phyloP scores from a whole-genome alignment of 1,140 invertebrate species.

The Vollenhovia emeryi region DNA sequence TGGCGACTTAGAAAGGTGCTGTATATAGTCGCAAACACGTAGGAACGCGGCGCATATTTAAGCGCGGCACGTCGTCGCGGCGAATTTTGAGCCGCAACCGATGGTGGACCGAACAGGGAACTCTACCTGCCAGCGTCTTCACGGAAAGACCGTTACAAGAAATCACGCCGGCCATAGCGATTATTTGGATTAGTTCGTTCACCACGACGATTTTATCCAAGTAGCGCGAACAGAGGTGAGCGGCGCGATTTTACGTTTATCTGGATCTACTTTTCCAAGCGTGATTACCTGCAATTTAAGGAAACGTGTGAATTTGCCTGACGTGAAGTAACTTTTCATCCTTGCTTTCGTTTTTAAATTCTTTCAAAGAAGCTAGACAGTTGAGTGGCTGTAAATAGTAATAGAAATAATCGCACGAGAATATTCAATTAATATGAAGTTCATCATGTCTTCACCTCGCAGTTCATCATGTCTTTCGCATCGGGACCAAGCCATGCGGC shows the following conservation, averaged over 20 bases:
- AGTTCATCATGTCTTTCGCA: conserved; percentile 80
- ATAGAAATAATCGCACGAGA: not conserved
- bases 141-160: conserved; percentile 69
- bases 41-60: conserved; percentile 77
- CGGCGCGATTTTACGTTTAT: not conserved
- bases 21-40: conserved; percentile 75
- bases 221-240: conserved; percentile 70
- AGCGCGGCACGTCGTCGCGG: conserved; percentile 66
- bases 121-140: conserved; percentile 55
- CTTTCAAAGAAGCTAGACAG: not conserved
- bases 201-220: conserved; percentile 78
- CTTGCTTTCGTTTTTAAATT: not conserved
- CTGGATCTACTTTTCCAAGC: not conserved
- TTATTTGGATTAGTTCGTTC: conserved; percentile 79
- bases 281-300: not conserved
- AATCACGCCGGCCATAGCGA: conserved; percentile 53
- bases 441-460: no score
- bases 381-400: not conserved
- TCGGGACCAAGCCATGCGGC: conserved; percentile 82
- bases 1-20: conserved; percentile 78
- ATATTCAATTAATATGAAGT: not conserved
- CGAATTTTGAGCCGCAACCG: conserved; percentile 78
- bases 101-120: conserved; percentile 74
- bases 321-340: not conserved
- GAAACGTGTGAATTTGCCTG: not conserved